Percentiles rank a stretch among this genome's conserved stretches.
Evolutionary conservation across 2,797 vertebrate species (phyloP).

Genomic region (Coluber constrictor): DNA sequence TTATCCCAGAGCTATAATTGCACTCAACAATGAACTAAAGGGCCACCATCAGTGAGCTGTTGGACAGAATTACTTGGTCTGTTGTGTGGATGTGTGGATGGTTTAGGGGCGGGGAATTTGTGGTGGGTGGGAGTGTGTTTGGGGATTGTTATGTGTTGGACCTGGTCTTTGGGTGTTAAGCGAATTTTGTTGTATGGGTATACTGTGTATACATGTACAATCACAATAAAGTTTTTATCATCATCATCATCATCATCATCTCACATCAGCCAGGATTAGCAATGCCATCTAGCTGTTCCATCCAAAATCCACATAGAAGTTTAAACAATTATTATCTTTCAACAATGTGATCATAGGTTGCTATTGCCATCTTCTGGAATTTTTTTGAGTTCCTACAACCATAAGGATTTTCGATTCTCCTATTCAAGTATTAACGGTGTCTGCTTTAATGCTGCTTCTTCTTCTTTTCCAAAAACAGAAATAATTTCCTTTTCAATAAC

Average conservation of each 20-base stretch:
- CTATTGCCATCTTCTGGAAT: not conserved
- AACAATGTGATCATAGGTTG: not conserved
- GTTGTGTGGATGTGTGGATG: no score
- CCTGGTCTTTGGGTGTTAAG: no score
- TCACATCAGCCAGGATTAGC: not conserved
- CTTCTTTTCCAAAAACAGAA: fast-evolving
- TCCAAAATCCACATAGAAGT: not conserved
- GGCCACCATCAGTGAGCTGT: no score
- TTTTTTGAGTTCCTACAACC: not conserved
- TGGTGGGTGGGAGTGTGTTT: no score
- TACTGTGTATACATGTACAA: no score
- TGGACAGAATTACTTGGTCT: no score
- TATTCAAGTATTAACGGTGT: not conserved
- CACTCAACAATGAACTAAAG: no score
- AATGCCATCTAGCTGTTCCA: not conserved
- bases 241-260: not conserved
- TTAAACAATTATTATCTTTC: not conserved
- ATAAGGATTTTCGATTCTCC: not conserved
- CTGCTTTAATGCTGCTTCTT: not conserved
- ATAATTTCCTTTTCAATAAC: not conserved
- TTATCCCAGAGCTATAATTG: no score
- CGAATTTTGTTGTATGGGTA: no score
- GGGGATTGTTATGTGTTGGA: no score
- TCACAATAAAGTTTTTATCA: no score
- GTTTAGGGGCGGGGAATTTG: no score